Conservation (phyloP, 1,140 invertebrate genomes). For the Temnothorax curvispinosus region DNA sequence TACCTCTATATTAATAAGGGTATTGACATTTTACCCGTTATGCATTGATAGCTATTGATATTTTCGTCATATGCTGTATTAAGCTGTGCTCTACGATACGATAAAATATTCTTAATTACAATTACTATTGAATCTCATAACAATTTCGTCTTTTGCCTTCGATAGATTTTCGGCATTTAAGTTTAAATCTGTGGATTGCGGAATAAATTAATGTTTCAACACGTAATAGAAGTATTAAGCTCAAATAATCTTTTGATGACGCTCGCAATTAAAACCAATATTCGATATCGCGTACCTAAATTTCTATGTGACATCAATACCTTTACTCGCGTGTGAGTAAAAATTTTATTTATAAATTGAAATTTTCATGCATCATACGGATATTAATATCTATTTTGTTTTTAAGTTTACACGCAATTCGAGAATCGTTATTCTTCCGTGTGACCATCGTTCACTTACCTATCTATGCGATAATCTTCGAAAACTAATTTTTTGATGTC, state of each 20-base stretch:
- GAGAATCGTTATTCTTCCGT: neutral
- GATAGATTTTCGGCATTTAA: neutral
- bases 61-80: neutral
- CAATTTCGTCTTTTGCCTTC: neutral
- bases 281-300: conserved; percentile 1
- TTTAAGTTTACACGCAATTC: neutral
- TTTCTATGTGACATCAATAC: neutral
- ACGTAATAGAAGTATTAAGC: conserved; percentile 21
- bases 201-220: conserved; percentile 3
- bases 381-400: conserved; percentile 26
- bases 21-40: conserved; percentile 2
- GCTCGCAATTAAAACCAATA: neutral
- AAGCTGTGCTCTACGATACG: neutral
- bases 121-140: neutral
- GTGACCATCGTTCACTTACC: too few species aligned
- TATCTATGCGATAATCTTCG: too few species aligned
- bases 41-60: conserved; percentile 11
- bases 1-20: conserved; percentile 1
- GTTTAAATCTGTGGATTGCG: conserved; percentile 16
- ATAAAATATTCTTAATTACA: conserved; percentile 26
- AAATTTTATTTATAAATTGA: conserved; percentile 7
- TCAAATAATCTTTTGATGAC: conserved; percentile 31
- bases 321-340: neutral
- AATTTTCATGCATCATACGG: neutral
- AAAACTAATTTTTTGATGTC: too few species aligned